phyloP scores from a whole-genome alignment of 1,140 invertebrate genomes.

The Diachasmimorpha longicaudata region DNA sequence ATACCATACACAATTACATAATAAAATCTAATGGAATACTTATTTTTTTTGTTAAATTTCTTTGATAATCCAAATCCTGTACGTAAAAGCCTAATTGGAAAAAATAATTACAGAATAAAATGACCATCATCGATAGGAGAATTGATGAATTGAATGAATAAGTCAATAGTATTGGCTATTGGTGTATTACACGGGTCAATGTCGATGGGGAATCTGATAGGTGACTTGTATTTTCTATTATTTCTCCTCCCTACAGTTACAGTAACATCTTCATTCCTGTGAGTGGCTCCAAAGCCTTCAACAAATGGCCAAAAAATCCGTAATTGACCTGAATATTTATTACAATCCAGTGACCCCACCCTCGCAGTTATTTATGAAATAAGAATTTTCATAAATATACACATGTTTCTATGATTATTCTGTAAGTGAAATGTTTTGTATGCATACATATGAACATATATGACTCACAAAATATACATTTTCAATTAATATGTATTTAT shows the following conservation, averaged over 20 bases:
- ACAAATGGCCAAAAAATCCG: neutral
- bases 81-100: neutral
- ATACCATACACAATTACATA: conserved; percentile 56
- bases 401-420: neutral
- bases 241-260: conserved; percentile 3
- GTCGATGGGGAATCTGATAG: conserved; percentile 27
- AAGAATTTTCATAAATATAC: neutral
- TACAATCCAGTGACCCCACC: neutral
- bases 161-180: neutral
- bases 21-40: conserved; percentile 11
- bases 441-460: neutral
- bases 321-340: neutral
- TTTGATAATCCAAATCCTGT: neutral
- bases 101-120: neutral
- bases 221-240: conserved; percentile 17
- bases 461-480: neutral
- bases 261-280: neutral
- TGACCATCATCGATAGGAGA: too few relatives aligned
- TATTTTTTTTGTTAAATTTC: neutral
- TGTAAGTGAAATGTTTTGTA: neutral
- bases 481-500: neutral
- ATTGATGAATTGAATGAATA: neutral
- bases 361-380: neutral
- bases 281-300: neutral
- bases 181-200: conserved; percentile 10